Percentiles rank a stretch among this genome's conserved stretches.
Conservation (phyloP, 53 echinoderm and acorn worm species). For the Astropecten irregularis region DNA sequence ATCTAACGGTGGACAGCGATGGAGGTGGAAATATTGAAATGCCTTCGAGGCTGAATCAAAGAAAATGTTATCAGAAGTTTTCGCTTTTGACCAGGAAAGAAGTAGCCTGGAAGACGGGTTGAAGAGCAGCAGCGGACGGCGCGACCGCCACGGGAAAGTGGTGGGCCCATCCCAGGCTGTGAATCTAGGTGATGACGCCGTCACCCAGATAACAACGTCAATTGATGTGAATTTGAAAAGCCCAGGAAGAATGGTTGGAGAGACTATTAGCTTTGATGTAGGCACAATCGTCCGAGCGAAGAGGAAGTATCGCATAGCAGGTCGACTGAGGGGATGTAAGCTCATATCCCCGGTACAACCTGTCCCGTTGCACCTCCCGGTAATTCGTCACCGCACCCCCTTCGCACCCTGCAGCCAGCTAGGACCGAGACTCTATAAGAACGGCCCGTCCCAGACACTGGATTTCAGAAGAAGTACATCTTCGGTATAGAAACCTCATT, state of each 20-base stretch:
- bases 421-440: neutral
- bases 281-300: conserved; percentile 36
- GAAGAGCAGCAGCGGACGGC: no score
- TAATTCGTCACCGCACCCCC: neutral
- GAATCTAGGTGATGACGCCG: conserved; percentile 4
- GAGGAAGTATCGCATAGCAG: conserved; percentile 43
- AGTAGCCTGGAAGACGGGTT: conserved; percentile 20
- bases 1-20: neutral
- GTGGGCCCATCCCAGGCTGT: neutral
- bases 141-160: no score
- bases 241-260: conserved; percentile 22
- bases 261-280: conserved; percentile 55
- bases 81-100: neutral
- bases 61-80: conserved; percentile 53
- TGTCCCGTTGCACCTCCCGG: neutral
- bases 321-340: conserved; percentile 45
- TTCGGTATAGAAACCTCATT: conserved; percentile 30
- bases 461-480: conserved; percentile 21
- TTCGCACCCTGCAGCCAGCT: conserved; percentile 28
- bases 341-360: conserved; percentile 38
- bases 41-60: conserved; percentile 39
- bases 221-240: conserved; percentile 37
- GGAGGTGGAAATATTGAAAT: conserved; percentile 21
- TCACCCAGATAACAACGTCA: conserved; percentile 36
- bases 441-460: neutral